Conservation (phyloP, 2,888 invertebrate genomes). For the Adineta ricciae region DNA sequence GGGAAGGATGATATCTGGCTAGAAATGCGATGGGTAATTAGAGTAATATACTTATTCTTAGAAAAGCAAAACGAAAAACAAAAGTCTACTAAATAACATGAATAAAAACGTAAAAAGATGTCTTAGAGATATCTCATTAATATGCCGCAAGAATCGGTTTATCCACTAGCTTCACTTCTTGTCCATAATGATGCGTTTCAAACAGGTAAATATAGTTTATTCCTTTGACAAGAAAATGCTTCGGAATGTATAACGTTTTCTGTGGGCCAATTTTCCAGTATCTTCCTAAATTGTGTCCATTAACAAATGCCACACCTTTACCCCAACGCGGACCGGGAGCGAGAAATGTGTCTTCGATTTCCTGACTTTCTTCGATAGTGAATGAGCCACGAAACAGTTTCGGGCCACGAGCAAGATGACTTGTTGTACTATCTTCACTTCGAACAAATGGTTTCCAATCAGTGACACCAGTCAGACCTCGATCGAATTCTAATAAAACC, state of each 20-base stretch:
- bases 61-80: too few species aligned
- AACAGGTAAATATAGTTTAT: background rate
- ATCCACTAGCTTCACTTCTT: background rate
- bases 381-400: background rate
- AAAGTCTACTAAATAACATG: too few species aligned
- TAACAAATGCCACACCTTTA: constrained; percentile 14
- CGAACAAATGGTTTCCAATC: background rate
- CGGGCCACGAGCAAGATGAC: background rate
- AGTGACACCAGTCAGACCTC: background rate
- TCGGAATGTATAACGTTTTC: background rate
- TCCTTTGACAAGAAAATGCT: background rate
- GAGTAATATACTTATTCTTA: too few species aligned
- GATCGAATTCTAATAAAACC: background rate
- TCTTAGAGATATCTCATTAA: background rate
- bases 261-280: constrained; percentile 20
- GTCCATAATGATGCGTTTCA: background rate
- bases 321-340: background rate
- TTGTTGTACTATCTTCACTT: background rate
- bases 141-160: background rate
- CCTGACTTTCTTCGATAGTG: background rate
- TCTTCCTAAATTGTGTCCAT: background rate
- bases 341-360: background rate
- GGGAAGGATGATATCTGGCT: too few species aligned
- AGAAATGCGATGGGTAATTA: too few species aligned
- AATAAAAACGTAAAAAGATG: background rate